Base-by-base conservation (phyloP, 2,888 invertebrate species). In the Melitaea athalia region DNA sequence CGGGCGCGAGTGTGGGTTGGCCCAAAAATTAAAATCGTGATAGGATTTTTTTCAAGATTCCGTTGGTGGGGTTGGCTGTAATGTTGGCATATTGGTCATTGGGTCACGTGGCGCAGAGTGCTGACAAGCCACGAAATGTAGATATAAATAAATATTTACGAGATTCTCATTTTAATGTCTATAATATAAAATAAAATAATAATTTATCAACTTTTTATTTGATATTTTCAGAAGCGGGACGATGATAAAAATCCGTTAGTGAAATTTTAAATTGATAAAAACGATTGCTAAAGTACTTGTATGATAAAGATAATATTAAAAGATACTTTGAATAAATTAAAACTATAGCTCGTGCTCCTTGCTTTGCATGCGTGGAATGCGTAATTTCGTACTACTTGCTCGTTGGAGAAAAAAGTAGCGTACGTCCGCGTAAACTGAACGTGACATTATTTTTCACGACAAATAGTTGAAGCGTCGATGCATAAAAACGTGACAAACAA, bases 11-110 rank as follows among this genome's bases (percentile, higher is more conserved):
- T 87, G 91, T 91, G 88, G 90, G 89, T 81, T 86, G 91, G 84
- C 91, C 92, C 87, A 86, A 90, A 91, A 90, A 89, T 89, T 85
- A 82, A 85, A 83, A 87, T 88, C 86, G 86, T 91, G 91, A 91
- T 91, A 89, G 86, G 85, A 84, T 88, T 88, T 88, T 84, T 65
- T 86, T 84, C 75, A 75, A 79, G 77, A 83, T 83, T 84, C 81
- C 82, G 83, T 84, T 74, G 75, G 75, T 73, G 77, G 33, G 55
- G 55, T 55, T 55, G 78, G 80, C 38, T 38, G 72, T n/a, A n/a
- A n/a, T n/a, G n/a, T 72, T 76, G 74, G 74, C 78, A 78, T 82
- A 80, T 86, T 78, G 86, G 88, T 87, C 82, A 88, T 77, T 85
- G 79, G 86, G 87, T 80, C 86, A 75, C 74, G 59, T 67, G 47